Base-by-base conservation (phyloP, 2,888 invertebrate species). In the Osmoderma eremita region DNA sequence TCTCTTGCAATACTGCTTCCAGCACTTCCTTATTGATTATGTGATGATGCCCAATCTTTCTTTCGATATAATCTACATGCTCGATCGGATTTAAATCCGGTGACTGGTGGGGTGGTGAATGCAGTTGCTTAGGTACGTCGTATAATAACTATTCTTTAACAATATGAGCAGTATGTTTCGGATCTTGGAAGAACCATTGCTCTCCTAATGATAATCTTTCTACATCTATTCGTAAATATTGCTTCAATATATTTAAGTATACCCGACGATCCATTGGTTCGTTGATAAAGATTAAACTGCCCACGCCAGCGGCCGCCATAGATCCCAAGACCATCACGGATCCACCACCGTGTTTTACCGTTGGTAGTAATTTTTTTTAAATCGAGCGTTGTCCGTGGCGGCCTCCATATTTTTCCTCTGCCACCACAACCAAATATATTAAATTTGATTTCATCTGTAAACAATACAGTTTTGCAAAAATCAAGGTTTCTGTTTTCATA, bases 11-110 rank as follows among this genome's bases (percentile, higher is more conserved):
- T 45, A 45, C 17, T 8, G 45, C 17, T 45, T 45, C 17, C 45
- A n/a, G 17, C 6, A 3, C 13, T 15, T 45, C 20, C n/a, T 39
- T 39, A 58, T 41, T 58, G 38, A 18, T 39, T 17, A 58, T 58
- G 39, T 41, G 39, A 22, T 58, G 42, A 39, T 58, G 18, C 17
- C 58, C n/a, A 22, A 58, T 41, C 20, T 41, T 58, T 18, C 39
- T 58, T 39, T 58, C 58, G 3, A 39, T 8, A n/a, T 58, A 36
- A 58, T 17, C 58, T 15, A 58, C n/a, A 58, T 39, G 13, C n/a
- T 58, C 39, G 3, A 54, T 54, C 10, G 39, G 30, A 56, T 56
- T 53, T 30, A 39, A 39, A 56, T 56, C 41, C 15, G 36, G 56
- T 36, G 56, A 56, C 18, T 17, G 17, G n/a, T n/a, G n/a, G 36